phyloP scores from a whole-genome alignment of 2,888 invertebrate genomes.

The Aphodius sticticus region DNA sequence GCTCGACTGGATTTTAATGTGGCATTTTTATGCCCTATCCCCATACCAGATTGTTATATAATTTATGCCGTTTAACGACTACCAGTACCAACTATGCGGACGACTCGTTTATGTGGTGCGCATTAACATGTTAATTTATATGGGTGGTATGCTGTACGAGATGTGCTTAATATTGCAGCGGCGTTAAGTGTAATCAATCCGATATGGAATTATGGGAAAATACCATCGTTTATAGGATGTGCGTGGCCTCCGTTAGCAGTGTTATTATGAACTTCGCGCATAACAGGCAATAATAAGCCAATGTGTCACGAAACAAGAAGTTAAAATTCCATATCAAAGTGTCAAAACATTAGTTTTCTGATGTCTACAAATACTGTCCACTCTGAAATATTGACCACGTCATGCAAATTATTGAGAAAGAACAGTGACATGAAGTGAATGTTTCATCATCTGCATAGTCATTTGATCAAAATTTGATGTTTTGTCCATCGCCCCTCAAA shows the following conservation, averaged over 20 bases:
- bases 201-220: neutral
- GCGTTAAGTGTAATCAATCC: neutral
- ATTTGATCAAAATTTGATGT: too few relatives aligned
- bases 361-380: too few relatives aligned
- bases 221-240: neutral
- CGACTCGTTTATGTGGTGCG: neutral
- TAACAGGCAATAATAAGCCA: too few relatives aligned
- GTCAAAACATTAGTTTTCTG: too few relatives aligned
- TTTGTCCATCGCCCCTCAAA: too few relatives aligned
- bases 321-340: too few relatives aligned
- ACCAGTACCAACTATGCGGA: neutral
- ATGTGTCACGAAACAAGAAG: too few relatives aligned
- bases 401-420: too few relatives aligned
- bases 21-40: neutral
- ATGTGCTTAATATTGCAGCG: neutral
- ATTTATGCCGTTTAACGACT: neutral
- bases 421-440: too few relatives aligned
- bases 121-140: slow-evolving; percentile 4
- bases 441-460: too few relatives aligned
- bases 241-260: neutral
- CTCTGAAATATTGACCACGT: too few relatives aligned
- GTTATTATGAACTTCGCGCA: neutral
- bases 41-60: neutral
- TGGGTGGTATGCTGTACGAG: neutral
- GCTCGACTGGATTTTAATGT: neutral